Conservation (phyloP, 2,113 vertebrate genomes). For the Scortum barcoo region DNA sequence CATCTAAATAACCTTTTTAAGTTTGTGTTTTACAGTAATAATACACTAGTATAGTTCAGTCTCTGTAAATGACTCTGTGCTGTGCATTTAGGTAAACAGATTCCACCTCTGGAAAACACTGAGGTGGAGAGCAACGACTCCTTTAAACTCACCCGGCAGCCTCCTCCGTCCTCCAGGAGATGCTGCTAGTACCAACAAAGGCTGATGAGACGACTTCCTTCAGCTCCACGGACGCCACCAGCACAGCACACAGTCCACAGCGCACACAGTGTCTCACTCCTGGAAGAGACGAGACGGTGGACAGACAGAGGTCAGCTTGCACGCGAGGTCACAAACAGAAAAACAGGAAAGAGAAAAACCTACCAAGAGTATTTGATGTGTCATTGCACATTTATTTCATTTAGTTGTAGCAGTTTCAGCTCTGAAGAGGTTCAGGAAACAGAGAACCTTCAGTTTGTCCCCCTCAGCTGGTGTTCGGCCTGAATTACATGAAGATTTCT, state of each 20-base stretch:
- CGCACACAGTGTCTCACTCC: constrained; percentile 36
- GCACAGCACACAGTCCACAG: constrained; percentile 48
- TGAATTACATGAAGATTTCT: constrained; percentile 44
- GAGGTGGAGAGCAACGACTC: constrained; percentile 90
- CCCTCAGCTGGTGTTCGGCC: constrained; percentile 60
- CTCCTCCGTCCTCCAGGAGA: constrained; percentile 80
- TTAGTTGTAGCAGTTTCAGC: constrained; percentile 16
- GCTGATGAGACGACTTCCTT: constrained; percentile 20
- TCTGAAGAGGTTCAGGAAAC: constrained; percentile 3
- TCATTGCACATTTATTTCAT: constrained; percentile 25
- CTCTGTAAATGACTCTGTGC: neutral
- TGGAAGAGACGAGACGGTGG: constrained; percentile 41
- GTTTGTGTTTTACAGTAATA: too few species aligned
- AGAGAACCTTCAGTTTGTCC: constrained; percentile 44
- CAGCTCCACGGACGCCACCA: constrained; percentile 21
- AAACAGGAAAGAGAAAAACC: constrained; percentile 42
- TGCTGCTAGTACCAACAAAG: constrained; percentile 89
- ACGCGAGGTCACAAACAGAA: constrained; percentile 33
- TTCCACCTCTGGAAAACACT: constrained; percentile 93
- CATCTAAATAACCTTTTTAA: neutral
- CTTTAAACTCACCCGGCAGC: constrained; percentile 89
- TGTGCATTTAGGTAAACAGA: constrained; percentile 90
- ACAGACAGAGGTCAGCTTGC: constrained; percentile 51
- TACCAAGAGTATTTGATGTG: constrained; percentile 8
- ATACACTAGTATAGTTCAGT: too few species aligned